A percentile compares a stretch with the other conserved stretches of the same genome.
Conservation (phyloP, 2,113 vertebrate genomes). For the Galeopterus variegatus region DNA sequence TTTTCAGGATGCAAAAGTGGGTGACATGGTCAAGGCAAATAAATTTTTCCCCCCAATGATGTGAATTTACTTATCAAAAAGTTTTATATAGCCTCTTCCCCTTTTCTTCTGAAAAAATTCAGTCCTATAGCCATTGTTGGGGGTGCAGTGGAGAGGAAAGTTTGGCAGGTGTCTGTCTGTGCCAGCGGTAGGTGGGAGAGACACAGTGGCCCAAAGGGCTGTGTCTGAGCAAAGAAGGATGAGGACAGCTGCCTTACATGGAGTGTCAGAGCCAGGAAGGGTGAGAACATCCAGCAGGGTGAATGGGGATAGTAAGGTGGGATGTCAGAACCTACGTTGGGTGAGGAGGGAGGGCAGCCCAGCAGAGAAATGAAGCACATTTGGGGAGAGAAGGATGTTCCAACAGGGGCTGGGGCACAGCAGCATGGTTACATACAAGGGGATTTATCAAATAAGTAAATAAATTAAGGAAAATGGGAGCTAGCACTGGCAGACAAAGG, state of each 20-base stretch:
- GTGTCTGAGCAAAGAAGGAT: not conserved
- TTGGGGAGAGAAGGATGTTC: not conserved
- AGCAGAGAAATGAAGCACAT: not conserved
- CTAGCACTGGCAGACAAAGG: no score
- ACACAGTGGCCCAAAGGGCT: no score
- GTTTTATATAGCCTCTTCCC: not conserved
- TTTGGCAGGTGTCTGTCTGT: no score
- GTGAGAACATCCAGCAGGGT: not conserved
- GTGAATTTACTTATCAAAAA: not conserved
- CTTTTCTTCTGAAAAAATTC: not conserved
- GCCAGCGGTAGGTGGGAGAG: no score
- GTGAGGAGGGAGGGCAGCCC: not conserved
- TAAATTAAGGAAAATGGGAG: no score
- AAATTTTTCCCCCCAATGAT: not conserved
- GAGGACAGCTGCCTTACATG: no score
- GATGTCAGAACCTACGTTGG: no score
- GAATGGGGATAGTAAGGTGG: not conserved
- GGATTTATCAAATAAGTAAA: not conserved
- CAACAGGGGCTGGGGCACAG: not conserved
- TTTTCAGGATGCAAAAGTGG: not conserved
- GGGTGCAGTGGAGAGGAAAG: no score
- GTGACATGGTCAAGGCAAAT: not conserved
- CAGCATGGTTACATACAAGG: rapidly evolving
- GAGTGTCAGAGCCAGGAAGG: no score
- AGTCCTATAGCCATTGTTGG: not conserved